Percentiles rank a stretch among this genome's conserved stretches.
These are phyloP conservation scores for Cosmopolites sordidus DNA, from an alignment of 2,888 invertebrate species.

Conservation along the genomic window DNA sequence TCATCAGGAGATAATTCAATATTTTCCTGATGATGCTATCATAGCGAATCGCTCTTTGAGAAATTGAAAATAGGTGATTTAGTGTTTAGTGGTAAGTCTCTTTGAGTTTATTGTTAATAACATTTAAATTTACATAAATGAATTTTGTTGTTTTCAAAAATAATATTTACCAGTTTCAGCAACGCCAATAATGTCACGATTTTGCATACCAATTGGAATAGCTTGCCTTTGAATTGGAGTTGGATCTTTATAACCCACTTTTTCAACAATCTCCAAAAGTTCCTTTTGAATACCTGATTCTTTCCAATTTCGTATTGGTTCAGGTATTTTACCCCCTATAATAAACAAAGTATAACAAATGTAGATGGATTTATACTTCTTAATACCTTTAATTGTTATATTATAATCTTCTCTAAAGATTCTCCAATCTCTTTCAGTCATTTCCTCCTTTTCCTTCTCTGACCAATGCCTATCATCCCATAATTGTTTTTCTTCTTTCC, in stretches of 20 bases:
- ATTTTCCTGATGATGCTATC: too few relatives aligned
- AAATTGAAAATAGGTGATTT: not conserved
- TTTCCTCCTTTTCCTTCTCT: constrained; percentile 88
- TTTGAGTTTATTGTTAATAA: too few relatives aligned
- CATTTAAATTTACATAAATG: too few relatives aligned
- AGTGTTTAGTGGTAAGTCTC: too few relatives aligned
- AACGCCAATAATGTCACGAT: constrained; percentile 96
- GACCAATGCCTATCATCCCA: constrained; percentile 99
- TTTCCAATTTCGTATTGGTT: constrained; percentile 92
- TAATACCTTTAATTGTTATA: constrained; percentile 84
- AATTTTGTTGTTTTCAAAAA: too few relatives aligned
- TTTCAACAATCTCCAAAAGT: constrained; percentile 88
- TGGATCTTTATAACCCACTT: constrained; percentile 95
- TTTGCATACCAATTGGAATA: constrained; percentile 95
- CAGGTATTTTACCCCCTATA: constrained; percentile 85
- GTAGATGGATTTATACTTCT: not conserved
- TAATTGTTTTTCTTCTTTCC: constrained; percentile 95
- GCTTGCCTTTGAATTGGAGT: constrained; percentile 99
- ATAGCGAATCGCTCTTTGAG: not conserved
- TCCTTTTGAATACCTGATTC: constrained; percentile 89
- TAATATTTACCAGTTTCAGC: constrained; percentile 50
- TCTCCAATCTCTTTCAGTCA: constrained; percentile 99
- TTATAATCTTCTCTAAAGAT: constrained; percentile 99
- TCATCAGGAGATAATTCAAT: too few relatives aligned
- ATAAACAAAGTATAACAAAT: not conserved